Percentiles rank a stretch among this genome's conserved stretches.
phyloP scores from a whole-genome alignment of 2,888 invertebrate species.

The Lasiommata megera region DNA sequence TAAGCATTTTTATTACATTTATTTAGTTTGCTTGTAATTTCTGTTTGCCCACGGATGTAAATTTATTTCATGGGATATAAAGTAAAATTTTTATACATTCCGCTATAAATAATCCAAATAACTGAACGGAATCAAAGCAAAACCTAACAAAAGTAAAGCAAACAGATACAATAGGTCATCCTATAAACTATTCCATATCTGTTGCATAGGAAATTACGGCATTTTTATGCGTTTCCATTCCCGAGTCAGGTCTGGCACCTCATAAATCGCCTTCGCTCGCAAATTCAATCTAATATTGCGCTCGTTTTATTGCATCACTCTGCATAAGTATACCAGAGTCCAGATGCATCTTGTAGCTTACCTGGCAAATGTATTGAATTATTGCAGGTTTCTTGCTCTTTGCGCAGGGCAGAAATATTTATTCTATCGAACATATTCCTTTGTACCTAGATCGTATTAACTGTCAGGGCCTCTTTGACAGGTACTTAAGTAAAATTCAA shows the following conservation, averaged over 20 bases:
- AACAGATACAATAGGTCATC: slow-evolving; percentile 19
- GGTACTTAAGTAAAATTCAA: too few relatives aligned
- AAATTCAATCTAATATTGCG: slow-evolving; percentile 22
- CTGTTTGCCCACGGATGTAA: too few relatives aligned
- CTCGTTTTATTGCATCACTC: slow-evolving; percentile 50
- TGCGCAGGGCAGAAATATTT: not conserved
- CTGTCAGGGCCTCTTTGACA: too few relatives aligned
- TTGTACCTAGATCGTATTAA: too few relatives aligned
- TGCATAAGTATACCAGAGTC: slow-evolving; percentile 42
- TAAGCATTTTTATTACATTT: too few relatives aligned
- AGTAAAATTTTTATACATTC: too few relatives aligned
- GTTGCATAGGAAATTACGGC: slow-evolving; percentile 63
- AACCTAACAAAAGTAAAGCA: not conserved
- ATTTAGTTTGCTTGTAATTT: too few relatives aligned
- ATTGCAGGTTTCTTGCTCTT: not conserved
- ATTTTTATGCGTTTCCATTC: slow-evolving; percentile 60
- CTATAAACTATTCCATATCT: slow-evolving; percentile 53
- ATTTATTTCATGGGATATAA: too few relatives aligned
- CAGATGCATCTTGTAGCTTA: not conserved
- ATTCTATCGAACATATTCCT: too few relatives aligned
- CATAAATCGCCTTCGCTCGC: slow-evolving; percentile 12
- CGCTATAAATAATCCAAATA: too few relatives aligned
- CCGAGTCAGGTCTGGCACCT: slow-evolving; percentile 27
- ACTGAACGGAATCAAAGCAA: not conserved
- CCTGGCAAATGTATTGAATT: slow-evolving; percentile 6